phyloP scores from a whole-genome alignment of 2,888 invertebrate genomes.

The Therioaphis trifolii region DNA sequence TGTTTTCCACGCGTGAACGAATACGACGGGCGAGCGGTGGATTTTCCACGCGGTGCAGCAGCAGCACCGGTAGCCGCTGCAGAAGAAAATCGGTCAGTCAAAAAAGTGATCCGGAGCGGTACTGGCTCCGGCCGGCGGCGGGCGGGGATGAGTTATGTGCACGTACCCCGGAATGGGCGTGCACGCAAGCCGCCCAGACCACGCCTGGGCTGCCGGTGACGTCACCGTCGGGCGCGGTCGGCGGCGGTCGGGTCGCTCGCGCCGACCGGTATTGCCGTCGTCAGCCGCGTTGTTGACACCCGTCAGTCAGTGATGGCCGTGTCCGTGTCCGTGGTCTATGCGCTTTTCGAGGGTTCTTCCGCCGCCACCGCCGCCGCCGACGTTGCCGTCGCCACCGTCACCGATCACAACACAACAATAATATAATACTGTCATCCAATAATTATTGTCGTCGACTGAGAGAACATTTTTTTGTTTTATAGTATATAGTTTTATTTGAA shows the following conservation, averaged over 20 bases:
- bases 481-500: no score
- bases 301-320: slow-evolving; percentile 64
- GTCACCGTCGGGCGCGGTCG: slow-evolving; percentile 65
- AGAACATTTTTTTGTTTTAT: neutral
- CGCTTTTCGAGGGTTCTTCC: slow-evolving; percentile 39
- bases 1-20: no score
- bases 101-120: slow-evolving; percentile 50
- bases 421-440: no score
- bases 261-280: slow-evolving; percentile 32
- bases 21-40: neutral
- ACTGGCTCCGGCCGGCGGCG: slow-evolving; percentile 55
- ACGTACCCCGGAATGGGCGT: slow-evolving; percentile 64
- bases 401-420: slow-evolving; percentile 4
- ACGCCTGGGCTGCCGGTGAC: slow-evolving; percentile 66
- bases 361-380: neutral
- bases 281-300: slow-evolving; percentile 62
- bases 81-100: slow-evolving; percentile 39
- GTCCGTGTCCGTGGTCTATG: slow-evolving; percentile 57
- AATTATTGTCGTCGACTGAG: neutral
- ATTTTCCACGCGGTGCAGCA: neutral
- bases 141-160: slow-evolving; percentile 65
- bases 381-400: neutral
- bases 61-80: neutral
- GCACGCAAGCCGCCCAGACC: slow-evolving; percentile 63
- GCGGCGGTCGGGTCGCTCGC: slow-evolving; percentile 53